These are phyloP conservation scores for Euzophera pinguis DNA, from an alignment of 2,888 invertebrate genomes.

Conservation along the genomic window DNA sequence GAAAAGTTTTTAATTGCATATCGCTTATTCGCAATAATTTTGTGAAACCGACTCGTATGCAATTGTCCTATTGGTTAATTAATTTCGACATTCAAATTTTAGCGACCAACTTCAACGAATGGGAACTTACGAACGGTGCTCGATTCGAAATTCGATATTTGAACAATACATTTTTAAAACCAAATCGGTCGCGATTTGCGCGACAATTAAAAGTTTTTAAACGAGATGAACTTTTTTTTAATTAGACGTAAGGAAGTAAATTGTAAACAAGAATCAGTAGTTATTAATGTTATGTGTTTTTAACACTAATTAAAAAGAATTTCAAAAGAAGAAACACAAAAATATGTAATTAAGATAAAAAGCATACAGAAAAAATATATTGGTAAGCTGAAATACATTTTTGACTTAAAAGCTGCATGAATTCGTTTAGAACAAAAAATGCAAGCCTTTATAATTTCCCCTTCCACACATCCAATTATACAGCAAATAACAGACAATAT, in stretches of 20 bases:
- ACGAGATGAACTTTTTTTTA: conserved; percentile 33
- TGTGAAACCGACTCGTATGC: conserved; percentile 34
- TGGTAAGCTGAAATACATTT: too few species aligned
- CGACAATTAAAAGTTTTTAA: conserved; percentile 72
- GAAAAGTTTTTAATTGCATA: conserved; percentile 14
- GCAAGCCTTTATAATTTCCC: background rate
- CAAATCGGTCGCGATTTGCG: conserved; percentile 60
- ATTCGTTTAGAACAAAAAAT: background rate
- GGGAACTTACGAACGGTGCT: conserved; percentile 45
- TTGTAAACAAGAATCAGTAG: background rate
- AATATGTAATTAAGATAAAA: too few species aligned
- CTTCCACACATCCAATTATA: conserved; percentile 15
- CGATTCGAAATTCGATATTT: conserved; percentile 53
- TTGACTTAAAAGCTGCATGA: background rate
- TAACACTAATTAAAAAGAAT: too few species aligned
- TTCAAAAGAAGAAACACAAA: too few species aligned
- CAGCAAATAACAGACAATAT: conserved; percentile 2
- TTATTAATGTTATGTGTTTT: background rate
- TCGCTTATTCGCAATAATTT: conserved; percentile 26
- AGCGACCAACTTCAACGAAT: conserved; percentile 47
- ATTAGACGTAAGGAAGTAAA: conserved; percentile 4
- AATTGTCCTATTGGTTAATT: conserved; percentile 44
- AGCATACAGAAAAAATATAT: too few species aligned
- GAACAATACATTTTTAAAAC: conserved; percentile 68
- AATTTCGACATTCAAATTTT: conserved; percentile 44